Evolutionary conservation across 2,113 vertebrate genomes (phyloP).

Genomic region (Dendrocopos noguchii): DNA sequence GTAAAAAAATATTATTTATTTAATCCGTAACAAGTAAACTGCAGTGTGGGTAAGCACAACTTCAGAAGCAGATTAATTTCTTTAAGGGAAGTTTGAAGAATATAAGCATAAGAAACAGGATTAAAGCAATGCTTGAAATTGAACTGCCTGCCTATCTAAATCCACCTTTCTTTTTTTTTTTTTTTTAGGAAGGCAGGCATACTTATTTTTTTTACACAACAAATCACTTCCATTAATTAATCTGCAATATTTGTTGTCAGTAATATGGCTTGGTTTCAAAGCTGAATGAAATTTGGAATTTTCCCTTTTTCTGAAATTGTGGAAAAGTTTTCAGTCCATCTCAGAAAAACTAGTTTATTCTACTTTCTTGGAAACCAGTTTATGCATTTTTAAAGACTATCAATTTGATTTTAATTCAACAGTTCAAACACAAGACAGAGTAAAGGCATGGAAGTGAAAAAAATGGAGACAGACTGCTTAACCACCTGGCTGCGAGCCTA

Average conservation of each 20-base stretch:
- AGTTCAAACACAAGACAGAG: background rate
- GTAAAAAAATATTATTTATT: background rate
- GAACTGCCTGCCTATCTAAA: background rate
- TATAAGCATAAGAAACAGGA: too few relatives aligned
- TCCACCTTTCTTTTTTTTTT: background rate
- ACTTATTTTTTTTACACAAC: background rate
- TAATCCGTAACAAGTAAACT: background rate
- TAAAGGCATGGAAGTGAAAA: background rate
- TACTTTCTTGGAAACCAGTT: background rate
- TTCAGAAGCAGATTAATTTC: background rate
- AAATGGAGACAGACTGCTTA: background rate
- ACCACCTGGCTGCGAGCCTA: background rate
- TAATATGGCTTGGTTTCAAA: background rate
- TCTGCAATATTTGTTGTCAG: background rate
- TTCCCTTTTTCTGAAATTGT: background rate
- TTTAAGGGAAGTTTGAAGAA: background rate
- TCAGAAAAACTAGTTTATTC: background rate
- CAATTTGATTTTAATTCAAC: background rate
- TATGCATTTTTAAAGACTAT: background rate
- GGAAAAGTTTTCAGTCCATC: background rate
- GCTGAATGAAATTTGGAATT: background rate
- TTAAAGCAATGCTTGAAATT: background rate
- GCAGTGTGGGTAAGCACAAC: background rate
- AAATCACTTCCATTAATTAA: background rate
- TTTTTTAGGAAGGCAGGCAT: background rate